Evolutionary conservation across 1,140 invertebrate species (phyloP).

Genomic region (Macrosteles quadrilineatus): DNA sequence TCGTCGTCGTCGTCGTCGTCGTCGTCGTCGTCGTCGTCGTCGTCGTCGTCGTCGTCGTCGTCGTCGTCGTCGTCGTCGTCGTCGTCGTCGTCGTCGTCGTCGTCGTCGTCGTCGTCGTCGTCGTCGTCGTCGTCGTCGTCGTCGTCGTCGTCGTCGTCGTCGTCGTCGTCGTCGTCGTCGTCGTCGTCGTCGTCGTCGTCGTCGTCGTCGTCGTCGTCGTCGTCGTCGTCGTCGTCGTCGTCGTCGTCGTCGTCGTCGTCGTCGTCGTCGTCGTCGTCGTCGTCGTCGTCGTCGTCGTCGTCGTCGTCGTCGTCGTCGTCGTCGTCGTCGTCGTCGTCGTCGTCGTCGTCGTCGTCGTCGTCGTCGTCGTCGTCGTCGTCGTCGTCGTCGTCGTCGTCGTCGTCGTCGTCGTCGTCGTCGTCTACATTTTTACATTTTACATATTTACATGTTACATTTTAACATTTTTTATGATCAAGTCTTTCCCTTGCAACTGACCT

Average conservation of each 20-base stretch:
- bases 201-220: slow-evolving; percentile 16
- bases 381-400: slow-evolving; percentile 7
- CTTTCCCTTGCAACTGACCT: too few relatives aligned
- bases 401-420: too few relatives aligned
- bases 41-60: too few relatives aligned
- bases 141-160: too few relatives aligned
- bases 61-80: too few relatives aligned
- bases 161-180: slow-evolving; percentile 12
- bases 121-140: too few relatives aligned
- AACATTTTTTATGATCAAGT: too few relatives aligned
- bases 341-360: slow-evolving; percentile 7
- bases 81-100: too few relatives aligned
- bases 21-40: too few relatives aligned
- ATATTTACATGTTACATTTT: too few relatives aligned
- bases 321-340: background rate
- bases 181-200: background rate
- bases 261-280: slow-evolving; percentile 1
- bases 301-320: slow-evolving; percentile 11
- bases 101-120: too few relatives aligned
- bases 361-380: slow-evolving; percentile 4
- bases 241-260: slow-evolving; percentile 8
- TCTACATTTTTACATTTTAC: too few relatives aligned
- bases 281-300: slow-evolving; percentile 2
- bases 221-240: slow-evolving; percentile 5
- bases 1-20: slow-evolving; percentile 15